Evolutionary conservation across 2,113 vertebrate species (phyloP).

Genomic region (Terrapene triunguis): DNA sequence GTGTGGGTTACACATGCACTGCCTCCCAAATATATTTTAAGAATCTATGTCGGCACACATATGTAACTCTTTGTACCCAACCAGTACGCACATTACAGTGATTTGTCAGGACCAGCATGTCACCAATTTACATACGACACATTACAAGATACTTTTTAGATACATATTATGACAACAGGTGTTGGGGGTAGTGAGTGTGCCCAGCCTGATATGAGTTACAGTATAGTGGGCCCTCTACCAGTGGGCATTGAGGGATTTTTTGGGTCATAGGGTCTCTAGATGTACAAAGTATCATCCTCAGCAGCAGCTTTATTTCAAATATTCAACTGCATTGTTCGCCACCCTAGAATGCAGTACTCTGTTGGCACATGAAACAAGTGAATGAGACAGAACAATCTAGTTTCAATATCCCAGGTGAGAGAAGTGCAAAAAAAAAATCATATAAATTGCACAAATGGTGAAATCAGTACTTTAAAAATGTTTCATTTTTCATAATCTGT

Average conservation of each 20-base stretch:
- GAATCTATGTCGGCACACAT: not conserved
- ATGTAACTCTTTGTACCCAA: not conserved
- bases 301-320: not conserved
- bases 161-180: not conserved
- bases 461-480: not conserved
- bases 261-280: not conserved
- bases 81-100: not conserved
- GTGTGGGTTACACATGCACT: not conserved
- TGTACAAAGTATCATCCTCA: not conserved
- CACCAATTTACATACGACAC: not conserved
- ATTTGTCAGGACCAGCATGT: not conserved
- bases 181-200: not conserved
- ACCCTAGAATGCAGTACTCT: not conserved
- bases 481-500: not conserved
- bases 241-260: not conserved
- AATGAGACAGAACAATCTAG: not conserved
- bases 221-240: not conserved
- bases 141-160: not conserved
- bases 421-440: slow-evolving; percentile 3
- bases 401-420: not conserved
- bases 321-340: not conserved
- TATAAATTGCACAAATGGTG: not conserved
- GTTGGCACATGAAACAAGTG: not conserved
- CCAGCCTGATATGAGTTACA: not conserved
- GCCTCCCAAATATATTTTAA: not conserved